Evolutionary conservation across 2,888 invertebrate genomes (phyloP), one percentile per base, ranked within the genome.

Genomic region (Cancer borealis): DNA sequence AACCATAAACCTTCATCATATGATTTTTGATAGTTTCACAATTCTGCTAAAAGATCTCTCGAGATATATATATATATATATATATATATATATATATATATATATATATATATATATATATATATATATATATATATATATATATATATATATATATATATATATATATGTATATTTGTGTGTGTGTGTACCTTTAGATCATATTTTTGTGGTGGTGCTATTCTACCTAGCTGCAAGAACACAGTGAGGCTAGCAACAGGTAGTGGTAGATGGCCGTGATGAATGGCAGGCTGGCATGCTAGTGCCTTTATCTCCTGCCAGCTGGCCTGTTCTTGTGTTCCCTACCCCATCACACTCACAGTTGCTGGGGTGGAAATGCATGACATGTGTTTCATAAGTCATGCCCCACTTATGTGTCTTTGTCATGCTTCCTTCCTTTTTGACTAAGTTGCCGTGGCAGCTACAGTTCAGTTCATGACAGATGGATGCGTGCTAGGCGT

Each of bases 371-470:
- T 89, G 89, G 49, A 88, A 88, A 93, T 93, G 93, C 93, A 93
- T 93, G 93, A 89, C 89, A 66, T 93, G 89, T 66, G 79, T 93
- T 88, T 93, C 93, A 89, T 93, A 46, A 79, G 93, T 89, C 93
- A 89, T 93, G 89, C 73, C n/a, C 54, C 49, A 26, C 84, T 89
- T 93, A 46, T 89, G 92, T 92, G 93, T 93, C 88, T 79, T 92
- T 93, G 92, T 89, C 46, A 93, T 93, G 93, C 93, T 73, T 93
- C 73, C 73, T 93, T 60, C 79, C 93, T 47, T 84, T 47, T 47
- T 93, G 46, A 89, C 26, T 30, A 21, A 93, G 73, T 89, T 89
- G 90, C 73, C n/a, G 79, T 93, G 88, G 89, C 91, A 91, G 91
- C 79, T 91, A 79, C 21, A 30, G 66, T 73, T 91, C 91, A 46